Conservation (phyloP, 2,888 invertebrate genomes). For the Micoletzkya japonica region DNA sequence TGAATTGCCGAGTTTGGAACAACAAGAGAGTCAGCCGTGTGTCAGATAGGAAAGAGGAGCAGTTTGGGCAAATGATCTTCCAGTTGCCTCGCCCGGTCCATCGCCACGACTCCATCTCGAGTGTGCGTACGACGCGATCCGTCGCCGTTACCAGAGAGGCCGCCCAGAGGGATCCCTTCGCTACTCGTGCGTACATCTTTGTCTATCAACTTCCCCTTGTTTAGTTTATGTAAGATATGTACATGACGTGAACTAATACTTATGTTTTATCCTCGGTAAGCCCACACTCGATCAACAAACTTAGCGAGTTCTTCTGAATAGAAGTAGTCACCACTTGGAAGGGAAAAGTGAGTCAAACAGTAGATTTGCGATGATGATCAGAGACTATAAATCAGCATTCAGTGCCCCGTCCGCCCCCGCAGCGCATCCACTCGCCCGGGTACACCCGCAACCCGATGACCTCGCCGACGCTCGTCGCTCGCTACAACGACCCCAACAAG, state of each 20-base stretch:
- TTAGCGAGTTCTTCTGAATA: too few species aligned
- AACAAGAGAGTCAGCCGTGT: too few species aligned
- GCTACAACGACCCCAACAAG: conserved; percentile 23
- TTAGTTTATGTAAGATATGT: too few species aligned
- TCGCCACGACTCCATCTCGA: conserved; percentile 11
- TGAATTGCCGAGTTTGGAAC: too few species aligned
- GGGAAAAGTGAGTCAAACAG: too few species aligned
- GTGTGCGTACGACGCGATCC: conserved; percentile 9
- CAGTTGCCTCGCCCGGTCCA: neutral
- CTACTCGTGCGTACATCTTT: conserved; percentile 10
- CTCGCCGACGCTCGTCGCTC: conserved; percentile 11
- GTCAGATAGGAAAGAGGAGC: too few species aligned
- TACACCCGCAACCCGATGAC: conserved; percentile 28
- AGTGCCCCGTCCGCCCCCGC: conserved; percentile 20
- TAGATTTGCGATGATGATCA: too few species aligned
- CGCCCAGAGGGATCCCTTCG: conserved; percentile 21
- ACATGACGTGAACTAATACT: too few species aligned
- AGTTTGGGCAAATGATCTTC: too few species aligned
- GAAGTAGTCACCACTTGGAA: too few species aligned
- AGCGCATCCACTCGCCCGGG: neutral
- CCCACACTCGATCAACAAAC: too few species aligned
- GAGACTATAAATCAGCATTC: too few species aligned
- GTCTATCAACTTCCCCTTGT: neutral
- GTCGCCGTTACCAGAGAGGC: neutral
- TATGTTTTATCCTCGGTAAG: neutral